Conservation (phyloP, 2,113 vertebrate genomes). For the Panthera leo region DNA sequence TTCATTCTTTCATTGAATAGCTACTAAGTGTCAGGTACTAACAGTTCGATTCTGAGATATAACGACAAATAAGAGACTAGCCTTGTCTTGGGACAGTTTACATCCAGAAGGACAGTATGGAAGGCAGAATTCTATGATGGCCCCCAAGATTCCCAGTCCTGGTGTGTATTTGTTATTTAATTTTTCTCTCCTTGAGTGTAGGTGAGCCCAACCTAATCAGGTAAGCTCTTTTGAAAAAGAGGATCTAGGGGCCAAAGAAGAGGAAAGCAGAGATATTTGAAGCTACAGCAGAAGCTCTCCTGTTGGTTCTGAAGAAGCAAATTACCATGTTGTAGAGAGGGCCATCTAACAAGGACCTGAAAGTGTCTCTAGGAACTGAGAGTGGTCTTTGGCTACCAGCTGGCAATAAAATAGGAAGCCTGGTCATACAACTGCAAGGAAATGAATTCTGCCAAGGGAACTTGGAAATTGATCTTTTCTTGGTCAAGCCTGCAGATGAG, state of each 20-base stretch:
- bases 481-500: not conserved
- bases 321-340: not conserved
- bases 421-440: not conserved
- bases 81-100: not conserved
- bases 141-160: not conserved
- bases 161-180: not conserved
- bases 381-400: not conserved
- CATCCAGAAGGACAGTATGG: not conserved
- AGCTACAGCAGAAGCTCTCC: not conserved
- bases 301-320: not conserved
- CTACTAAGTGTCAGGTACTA: not conserved
- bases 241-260: not conserved
- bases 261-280: not conserved
- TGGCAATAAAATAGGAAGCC: not conserved
- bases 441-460: not conserved
- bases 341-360: not conserved
- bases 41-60: not conserved
- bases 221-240: not conserved
- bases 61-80: not conserved
- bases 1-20: not conserved
- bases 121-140: not conserved
- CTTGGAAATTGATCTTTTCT: not conserved
- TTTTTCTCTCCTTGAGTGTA: not conserved
- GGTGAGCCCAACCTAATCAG: not conserved
- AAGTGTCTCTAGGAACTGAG: not conserved